Evolutionary conservation across 2,113 vertebrate genomes (phyloP), one percentile per base, ranked within the genome.

Genomic region (Suncus etruscus): DNA sequence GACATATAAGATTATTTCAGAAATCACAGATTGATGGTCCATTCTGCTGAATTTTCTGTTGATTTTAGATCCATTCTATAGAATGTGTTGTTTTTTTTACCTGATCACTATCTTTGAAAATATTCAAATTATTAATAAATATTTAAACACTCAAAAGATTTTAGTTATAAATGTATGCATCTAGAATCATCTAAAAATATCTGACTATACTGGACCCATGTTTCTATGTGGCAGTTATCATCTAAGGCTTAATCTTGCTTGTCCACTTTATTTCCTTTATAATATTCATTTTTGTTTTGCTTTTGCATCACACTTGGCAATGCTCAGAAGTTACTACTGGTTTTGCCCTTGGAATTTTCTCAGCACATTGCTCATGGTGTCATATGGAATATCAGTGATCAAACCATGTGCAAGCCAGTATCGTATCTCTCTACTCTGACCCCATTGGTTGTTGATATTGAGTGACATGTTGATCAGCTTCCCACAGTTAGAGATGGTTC

Each of bases 71-170:
- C 50, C 22, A 69, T 45, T 70, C 29, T 39, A 22, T 25, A 47
- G 20, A 51, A 20, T 45, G 39, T 91, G 51, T 31, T 83, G 6
- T 90, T 61, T 61, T 51, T 51, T 85, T 83, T 48, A 22, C 11
- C 32, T 51, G 15, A 31, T 39, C 70, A 6, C 4, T 69, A 3
- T 80, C 76, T 32, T 69, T 58, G 82, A 72, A 50, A 85, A 39
- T 39, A 77, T 83, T 72, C 8, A 18, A 77, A 72, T 80, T 76
- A 58, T 63, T 93, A 39, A 10, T 48, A 15, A 54, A n/a, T 48
- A 32, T 76, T 93, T 65, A 47, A 90, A 72, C 77, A 81, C 58
- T 54, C 88, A 27, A 79, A 89, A 84, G 2, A 80, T 80, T 90
- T 78, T 31, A 79, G 72, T 63, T 75, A 68, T 39, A 66, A 72